These are phyloP conservation scores for Resseliella maxima DNA, from an alignment of 2,888 invertebrate genomes.

Conservation along the genomic window DNA sequence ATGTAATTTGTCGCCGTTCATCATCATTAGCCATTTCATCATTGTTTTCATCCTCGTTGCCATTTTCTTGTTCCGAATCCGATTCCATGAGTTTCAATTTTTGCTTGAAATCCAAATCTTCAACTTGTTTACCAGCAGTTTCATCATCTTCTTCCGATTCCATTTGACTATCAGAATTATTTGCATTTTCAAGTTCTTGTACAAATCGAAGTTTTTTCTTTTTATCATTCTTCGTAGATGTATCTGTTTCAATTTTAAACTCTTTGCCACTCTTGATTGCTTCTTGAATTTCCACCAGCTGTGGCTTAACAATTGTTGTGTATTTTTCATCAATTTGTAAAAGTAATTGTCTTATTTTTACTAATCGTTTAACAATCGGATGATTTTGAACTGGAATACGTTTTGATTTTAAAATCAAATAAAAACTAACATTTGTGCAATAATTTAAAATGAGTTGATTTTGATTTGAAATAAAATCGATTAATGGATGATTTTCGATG, in stretches of 20 bases:
- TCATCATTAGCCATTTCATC: conserved; percentile 64
- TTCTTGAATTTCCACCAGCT: conserved; percentile 74
- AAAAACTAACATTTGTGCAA: conserved; percentile 86
- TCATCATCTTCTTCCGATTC: conserved; percentile 65
- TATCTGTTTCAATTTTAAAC: conserved; percentile 63
- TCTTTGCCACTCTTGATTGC: conserved; percentile 69
- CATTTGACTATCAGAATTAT: conserved; percentile 53
- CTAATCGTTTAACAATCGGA: conserved; percentile 88
- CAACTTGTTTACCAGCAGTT: conserved; percentile 65
- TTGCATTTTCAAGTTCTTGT: conserved; percentile 54
- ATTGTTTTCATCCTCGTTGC: conserved; percentile 63
- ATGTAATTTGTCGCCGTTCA: conserved; percentile 85
- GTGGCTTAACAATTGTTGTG: conserved; percentile 75
- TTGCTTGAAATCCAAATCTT: conserved; percentile 60
- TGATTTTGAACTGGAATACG: conserved; percentile 80
- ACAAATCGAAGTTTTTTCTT: conserved; percentile 59
- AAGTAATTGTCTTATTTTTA: conserved; percentile 82
- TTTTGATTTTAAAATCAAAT: conserved; percentile 84
- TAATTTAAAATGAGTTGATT: conserved; percentile 81
- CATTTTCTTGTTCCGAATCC: conserved; percentile 66
- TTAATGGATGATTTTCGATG: conserved; percentile 70
- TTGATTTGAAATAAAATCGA: conserved; percentile 78
- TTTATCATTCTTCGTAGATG: conserved; percentile 62
- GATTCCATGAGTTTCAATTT: conserved; percentile 59
- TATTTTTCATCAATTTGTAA: conserved; percentile 79